phyloP scores from a whole-genome alignment of 2,888 invertebrate genomes.

The Agrotis segetum region DNA sequence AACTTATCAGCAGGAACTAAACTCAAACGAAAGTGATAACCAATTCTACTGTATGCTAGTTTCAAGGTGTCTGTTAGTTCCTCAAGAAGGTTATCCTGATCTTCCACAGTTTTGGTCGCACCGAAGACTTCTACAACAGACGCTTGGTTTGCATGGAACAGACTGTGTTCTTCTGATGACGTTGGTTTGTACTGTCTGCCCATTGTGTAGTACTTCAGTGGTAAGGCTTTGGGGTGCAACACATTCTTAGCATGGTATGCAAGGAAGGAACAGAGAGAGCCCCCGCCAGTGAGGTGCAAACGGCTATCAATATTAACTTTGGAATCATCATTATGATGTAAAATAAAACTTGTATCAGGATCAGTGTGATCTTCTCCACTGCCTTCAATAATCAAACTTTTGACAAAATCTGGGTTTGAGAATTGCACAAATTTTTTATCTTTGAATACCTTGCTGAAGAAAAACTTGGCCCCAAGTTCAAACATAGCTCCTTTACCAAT shows the following conservation, averaged over 20 bases:
- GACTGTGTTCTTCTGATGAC: slow-evolving; percentile 81
- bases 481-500: slow-evolving; percentile 93
- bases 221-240: slow-evolving; percentile 91
- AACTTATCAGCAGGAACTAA: slow-evolving; percentile 92
- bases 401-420: slow-evolving; percentile 95
- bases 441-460: slow-evolving; percentile 83
- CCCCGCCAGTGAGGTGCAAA: slow-evolving; percentile 94
- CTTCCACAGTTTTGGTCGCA: slow-evolving; percentile 86
- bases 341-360: slow-evolving; percentile 90
- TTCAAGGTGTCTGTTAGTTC: slow-evolving; percentile 88
- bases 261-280: slow-evolving; percentile 93
- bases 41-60: slow-evolving; percentile 92
- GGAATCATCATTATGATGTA: slow-evolving; percentile 91
- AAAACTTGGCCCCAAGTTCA: slow-evolving; percentile 92
- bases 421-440: slow-evolving; percentile 91
- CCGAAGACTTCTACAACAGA: slow-evolving; percentile 93
- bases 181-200: slow-evolving; percentile 93
- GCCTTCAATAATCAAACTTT: slow-evolving; percentile 94
- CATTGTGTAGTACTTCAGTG: slow-evolving; percentile 93
- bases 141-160: slow-evolving; percentile 93
- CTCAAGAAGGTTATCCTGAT: slow-evolving; percentile 90
- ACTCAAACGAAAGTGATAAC: slow-evolving; percentile 93
- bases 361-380: slow-evolving; percentile 92
- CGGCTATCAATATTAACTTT: slow-evolving; percentile 90
- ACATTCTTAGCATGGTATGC: slow-evolving; percentile 93